Evolutionary conservation across 2,888 invertebrate genomes (phyloP).

Genomic region (Apocheima hispidaria): DNA sequence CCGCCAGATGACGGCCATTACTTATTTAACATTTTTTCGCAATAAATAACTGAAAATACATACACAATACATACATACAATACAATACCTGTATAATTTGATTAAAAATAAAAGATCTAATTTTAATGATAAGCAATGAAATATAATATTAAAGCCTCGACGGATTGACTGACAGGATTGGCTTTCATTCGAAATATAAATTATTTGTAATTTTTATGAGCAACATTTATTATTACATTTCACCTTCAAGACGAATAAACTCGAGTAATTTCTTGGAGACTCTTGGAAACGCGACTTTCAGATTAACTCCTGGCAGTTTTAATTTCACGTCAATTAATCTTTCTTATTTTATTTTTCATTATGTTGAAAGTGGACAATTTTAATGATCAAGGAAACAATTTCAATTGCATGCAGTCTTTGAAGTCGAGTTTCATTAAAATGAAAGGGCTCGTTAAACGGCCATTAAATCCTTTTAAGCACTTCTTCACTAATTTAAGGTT

Average conservation of each 20-base stretch:
- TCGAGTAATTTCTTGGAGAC: conserved; percentile 61
- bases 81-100: background rate
- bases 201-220: conserved; percentile 34
- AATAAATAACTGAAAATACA: too few relatives aligned
- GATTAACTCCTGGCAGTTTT: conserved; percentile 65
- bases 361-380: conserved; percentile 51
- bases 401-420: conserved; percentile 36
- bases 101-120: conserved; percentile 2
- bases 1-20: too few relatives aligned
- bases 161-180: conserved; percentile 19
- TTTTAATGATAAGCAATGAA: conserved; percentile 14
- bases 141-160: conserved; percentile 25
- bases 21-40: too few relatives aligned
- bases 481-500: background rate
- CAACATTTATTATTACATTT: conserved; percentile 49
- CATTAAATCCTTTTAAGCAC: conserved; percentile 12
- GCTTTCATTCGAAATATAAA: conserved; percentile 21
- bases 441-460: conserved; percentile 3
- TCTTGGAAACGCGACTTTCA: conserved; percentile 62
- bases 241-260: conserved; percentile 50
- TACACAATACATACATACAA: too few relatives aligned
- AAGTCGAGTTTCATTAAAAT: conserved; percentile 21
- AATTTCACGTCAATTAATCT: conserved; percentile 73
- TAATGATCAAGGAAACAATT: conserved; percentile 38
- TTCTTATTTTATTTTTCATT: conserved; percentile 64